Base-by-base conservation (phyloP, 2,113 vertebrate species). In the Planiliza haematocheilus region DNA sequence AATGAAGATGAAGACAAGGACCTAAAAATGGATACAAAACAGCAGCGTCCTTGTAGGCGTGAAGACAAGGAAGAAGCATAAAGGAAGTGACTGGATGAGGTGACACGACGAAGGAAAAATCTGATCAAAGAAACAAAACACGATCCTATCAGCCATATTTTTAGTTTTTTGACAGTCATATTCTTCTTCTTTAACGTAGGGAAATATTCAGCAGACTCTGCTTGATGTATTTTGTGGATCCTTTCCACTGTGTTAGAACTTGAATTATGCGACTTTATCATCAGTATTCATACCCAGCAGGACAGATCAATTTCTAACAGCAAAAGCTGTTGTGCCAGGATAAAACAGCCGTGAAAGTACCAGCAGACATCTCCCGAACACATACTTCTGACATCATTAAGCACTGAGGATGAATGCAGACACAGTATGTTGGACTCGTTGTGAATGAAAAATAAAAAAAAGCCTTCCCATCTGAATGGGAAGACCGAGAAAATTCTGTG, bases 401-500 rank as follows among this genome's bases (percentile, higher is more conserved):
- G 39, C 1, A 13, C 0, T 36, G 59, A 36, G 7, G 30, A 42
- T 17, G n/a, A 10, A 61, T 45, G 16, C 59, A 36, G 8, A 45
- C 50, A 20, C 45, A 43, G 45, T 36, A 13, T 45, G 51, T 39
- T n/a, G 24, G 5, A 30, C 24, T 30, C 5, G 24, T 30, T 30
- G 2, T 30, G 24, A 30, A 2, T 30, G 24, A 30, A 30, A 30
- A n/a, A n/a, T n/a, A n/a, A n/a, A n/a, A n/a, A n/a, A n/a, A n/a
- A n/a, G n/a, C n/a, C n/a, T n/a, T n/a, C n/a, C n/a, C n/a, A n/a
- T n/a, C n/a, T n/a, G n/a, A n/a, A n/a, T n/a, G n/a, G n/a, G 84
- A 68, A 88, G 55, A 51, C 79, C 86, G 12, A 84, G 71, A 75
- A 90, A 85, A 65, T 77, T 86, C 57, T 86, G 88, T 91, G 85